Evolutionary conservation across 1,140 invertebrate genomes (phyloP).

Genomic region (Trichomalopsis sarcophagae): DNA sequence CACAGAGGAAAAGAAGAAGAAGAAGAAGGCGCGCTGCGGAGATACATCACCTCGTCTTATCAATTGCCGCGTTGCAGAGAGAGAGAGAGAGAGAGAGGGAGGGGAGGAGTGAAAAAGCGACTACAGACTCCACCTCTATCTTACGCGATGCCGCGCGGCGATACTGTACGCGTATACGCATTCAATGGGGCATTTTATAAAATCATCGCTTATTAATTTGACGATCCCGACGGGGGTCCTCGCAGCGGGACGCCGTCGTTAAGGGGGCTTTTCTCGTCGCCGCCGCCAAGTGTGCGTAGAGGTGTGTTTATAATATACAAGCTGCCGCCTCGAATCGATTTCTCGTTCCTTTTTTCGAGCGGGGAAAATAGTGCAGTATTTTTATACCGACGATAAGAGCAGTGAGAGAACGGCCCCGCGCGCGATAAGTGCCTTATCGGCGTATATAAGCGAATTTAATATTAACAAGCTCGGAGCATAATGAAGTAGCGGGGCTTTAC

Average conservation of each 20-base stretch:
- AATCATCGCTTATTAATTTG: slow-evolving; percentile 75
- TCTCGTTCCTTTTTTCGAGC: not conserved
- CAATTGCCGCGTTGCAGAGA: not conserved
- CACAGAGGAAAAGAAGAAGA: not conserved
- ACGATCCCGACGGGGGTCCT: slow-evolving; percentile 66
- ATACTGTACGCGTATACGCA: slow-evolving; percentile 63
- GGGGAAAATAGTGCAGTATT: not conserved
- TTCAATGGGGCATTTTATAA: slow-evolving; percentile 59
- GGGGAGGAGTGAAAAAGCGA: not conserved
- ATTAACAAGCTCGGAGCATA: slow-evolving; percentile 22
- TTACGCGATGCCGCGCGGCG: slow-evolving; percentile 59
- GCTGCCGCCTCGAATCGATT: not conserved
- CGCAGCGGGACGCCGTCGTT: slow-evolving; percentile 22
- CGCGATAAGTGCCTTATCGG: slow-evolving; percentile 34
- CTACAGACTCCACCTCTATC: slow-evolving; percentile 1
- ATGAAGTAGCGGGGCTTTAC: slow-evolving; percentile 34
- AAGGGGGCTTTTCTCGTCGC: not conserved
- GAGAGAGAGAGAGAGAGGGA: not conserved
- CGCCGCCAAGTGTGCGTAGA: not conserved
- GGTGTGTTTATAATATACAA: not conserved
- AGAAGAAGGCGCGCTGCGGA: not conserved
- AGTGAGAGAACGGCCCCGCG: no score
- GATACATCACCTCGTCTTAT: not conserved
- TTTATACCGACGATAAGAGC: not conserved
- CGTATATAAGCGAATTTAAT: slow-evolving; percentile 33